phyloP scores from a whole-genome alignment of 2,888 invertebrate species.

The Diarsia rubi region DNA sequence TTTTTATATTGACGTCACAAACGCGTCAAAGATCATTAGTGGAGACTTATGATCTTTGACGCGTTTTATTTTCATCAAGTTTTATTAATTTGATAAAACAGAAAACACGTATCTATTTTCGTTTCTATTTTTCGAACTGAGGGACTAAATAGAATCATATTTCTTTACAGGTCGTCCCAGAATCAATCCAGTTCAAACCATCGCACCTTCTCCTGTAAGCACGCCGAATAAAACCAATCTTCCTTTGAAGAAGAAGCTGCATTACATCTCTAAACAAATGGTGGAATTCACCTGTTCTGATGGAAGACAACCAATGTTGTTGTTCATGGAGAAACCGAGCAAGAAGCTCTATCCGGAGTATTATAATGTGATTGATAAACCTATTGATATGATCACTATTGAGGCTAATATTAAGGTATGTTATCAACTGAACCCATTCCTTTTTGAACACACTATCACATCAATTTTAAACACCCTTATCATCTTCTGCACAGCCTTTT shows the following conservation, averaged over 20 bases:
- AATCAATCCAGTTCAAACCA: conserved; percentile 76
- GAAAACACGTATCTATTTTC: no score
- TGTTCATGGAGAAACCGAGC: conserved; percentile 99
- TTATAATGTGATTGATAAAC: conserved; percentile 97
- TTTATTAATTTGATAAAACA: no score
- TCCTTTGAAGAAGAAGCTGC: conserved; percentile 95
- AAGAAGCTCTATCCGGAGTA: conserved; percentile 98
- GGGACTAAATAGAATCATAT: no score
- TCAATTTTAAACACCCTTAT: no score
- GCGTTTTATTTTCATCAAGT: no score
- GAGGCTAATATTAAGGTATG: conserved; percentile 96
- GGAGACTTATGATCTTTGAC: no score
- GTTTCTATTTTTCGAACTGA: no score
- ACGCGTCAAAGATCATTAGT: no score
- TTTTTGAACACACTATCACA: no score
- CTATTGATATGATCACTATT: conserved; percentile 98
- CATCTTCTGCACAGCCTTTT: no score
- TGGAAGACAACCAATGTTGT: conserved; percentile 96
- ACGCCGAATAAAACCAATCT: conserved; percentile 86
- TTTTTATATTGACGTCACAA: no score
- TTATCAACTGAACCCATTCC: no score
- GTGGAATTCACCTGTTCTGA: conserved; percentile 90
- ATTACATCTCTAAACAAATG: conserved; percentile 93
- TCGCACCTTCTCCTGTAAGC: conserved; percentile 70
- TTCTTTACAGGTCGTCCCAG: conserved; percentile 84